These are phyloP conservation scores for Drosophila rellima DNA, from an alignment of 2,888 invertebrate species.

Conservation along the genomic window DNA sequence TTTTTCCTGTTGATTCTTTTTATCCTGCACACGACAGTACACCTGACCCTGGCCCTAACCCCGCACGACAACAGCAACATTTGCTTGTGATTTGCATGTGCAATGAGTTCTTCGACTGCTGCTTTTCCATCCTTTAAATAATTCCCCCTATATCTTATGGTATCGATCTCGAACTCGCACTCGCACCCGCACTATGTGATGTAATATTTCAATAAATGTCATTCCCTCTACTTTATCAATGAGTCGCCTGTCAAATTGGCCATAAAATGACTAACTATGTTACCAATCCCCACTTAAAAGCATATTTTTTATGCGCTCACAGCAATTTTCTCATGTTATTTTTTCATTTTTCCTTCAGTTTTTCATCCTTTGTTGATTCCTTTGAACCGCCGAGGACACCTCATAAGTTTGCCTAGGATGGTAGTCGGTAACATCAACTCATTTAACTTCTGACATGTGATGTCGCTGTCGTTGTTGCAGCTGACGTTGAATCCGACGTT, in stretches of 20 bases:
- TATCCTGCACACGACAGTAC: slow-evolving; percentile 45
- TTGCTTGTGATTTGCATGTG: slow-evolving; percentile 41
- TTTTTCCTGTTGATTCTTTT: slow-evolving; percentile 30
- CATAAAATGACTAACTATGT: slow-evolving; percentile 49
- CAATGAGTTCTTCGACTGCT: slow-evolving; percentile 26
- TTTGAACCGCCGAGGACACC: slow-evolving; percentile 38
- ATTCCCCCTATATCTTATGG: slow-evolving; percentile 1
- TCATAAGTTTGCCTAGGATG: slow-evolving; percentile 14
- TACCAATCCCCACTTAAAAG: slow-evolving; percentile 22
- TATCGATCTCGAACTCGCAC: not conserved
- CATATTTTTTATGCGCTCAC: slow-evolving; percentile 53
- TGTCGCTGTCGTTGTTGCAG: slow-evolving; percentile 26
- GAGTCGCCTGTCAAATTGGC: slow-evolving; percentile 60
- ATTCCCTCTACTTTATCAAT: slow-evolving; percentile 38
- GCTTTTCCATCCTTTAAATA: slow-evolving; percentile 7
- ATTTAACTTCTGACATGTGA: slow-evolving; percentile 67
- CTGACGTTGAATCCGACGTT: not conserved
- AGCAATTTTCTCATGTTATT: slow-evolving; percentile 40
- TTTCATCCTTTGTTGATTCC: slow-evolving; percentile 27
- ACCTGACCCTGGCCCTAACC: slow-evolving; percentile 12
- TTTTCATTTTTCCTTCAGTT: slow-evolving; percentile 11
- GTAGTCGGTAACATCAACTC: slow-evolving; percentile 46
- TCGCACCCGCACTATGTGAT: slow-evolving; percentile 5
- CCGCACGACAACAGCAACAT: not conserved
- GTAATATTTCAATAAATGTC: slow-evolving; percentile 59